Percentiles rank a stretch among this genome's conserved stretches.
phyloP scores from a whole-genome alignment of 1,140 invertebrate genomes.

The Acyrthosiphon pisum region DNA sequence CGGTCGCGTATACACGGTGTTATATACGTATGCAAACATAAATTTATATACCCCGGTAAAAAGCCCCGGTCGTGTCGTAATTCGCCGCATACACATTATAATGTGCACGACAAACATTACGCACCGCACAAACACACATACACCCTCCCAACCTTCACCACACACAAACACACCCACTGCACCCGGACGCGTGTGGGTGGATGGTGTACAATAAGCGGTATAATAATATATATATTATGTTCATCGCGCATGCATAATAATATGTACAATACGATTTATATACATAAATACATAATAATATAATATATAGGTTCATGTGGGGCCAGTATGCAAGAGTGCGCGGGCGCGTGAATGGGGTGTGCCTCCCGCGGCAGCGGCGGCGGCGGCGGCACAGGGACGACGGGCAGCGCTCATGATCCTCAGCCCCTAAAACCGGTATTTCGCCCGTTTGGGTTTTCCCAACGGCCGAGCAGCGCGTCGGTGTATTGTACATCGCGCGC shows the following conservation, averaged over 20 bases:
- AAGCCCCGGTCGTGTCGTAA: neutral
- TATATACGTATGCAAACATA: neutral
- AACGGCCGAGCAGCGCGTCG: neutral
- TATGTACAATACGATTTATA: neutral
- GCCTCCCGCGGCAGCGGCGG: neutral
- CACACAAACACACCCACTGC: too few species aligned
- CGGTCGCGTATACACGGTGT: neutral
- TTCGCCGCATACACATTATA: neutral
- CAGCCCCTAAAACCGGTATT: conserved; percentile 34
- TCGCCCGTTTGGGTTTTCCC: conserved; percentile 47
- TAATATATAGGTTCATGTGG: neutral
- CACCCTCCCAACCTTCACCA: too few species aligned
- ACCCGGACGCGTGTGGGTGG: too few species aligned
- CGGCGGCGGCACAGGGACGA: neutral
- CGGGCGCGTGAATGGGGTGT: neutral
- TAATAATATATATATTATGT: neutral
- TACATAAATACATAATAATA: neutral
- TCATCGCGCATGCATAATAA: neutral
- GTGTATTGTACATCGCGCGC: neutral
- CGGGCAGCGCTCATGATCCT: neutral
- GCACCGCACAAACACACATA: too few species aligned
- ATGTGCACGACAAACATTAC: neutral
- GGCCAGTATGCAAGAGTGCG: neutral
- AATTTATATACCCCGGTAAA: neutral
- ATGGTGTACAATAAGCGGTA: neutral